A percentile compares a stretch with the other conserved stretches of the same genome.
Evolutionary conservation across 2,888 invertebrate species (phyloP).

Genomic region (Sinopyrophorus schimmeli): DNA sequence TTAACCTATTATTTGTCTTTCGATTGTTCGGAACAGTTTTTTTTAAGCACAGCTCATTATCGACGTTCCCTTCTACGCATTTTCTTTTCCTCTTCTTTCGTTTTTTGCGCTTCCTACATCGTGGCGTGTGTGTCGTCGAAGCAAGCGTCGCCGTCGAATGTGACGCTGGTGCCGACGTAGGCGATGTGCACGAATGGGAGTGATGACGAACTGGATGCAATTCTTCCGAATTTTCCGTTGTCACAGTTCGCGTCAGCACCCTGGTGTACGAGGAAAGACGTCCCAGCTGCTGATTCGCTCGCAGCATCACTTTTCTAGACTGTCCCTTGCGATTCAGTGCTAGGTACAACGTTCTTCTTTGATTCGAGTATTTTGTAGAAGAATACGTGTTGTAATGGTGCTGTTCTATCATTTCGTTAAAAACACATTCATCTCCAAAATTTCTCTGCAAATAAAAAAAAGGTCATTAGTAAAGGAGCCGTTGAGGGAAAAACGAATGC

Average conservation of each 20-base stretch:
- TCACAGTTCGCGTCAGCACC: conserved; percentile 66
- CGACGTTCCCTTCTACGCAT: conserved; percentile 45
- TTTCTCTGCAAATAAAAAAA: conserved; percentile 75
- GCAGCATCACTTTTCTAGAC: conserved; percentile 73
- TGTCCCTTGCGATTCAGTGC: conserved; percentile 75
- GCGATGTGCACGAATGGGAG: conserved; percentile 42
- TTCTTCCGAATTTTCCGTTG: conserved; percentile 58
- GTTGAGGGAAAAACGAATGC: too few relatives aligned
- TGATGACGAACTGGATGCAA: conserved; percentile 56
- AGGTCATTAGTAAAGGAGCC: neutral
- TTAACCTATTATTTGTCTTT: conserved; percentile 32
- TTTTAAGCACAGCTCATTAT: conserved; percentile 55
- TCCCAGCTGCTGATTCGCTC: conserved; percentile 67
- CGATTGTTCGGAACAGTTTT: conserved; percentile 47
- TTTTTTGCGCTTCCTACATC: conserved; percentile 58
- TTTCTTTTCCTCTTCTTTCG: conserved; percentile 58
- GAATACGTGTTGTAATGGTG: conserved; percentile 87
- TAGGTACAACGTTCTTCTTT: conserved; percentile 71
- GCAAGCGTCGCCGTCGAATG: conserved; percentile 38
- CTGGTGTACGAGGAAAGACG: conserved; percentile 75
- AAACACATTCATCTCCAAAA: conserved; percentile 79
- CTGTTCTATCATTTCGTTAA: conserved; percentile 83
- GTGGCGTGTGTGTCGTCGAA: conserved; percentile 52
- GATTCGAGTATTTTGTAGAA: conserved; percentile 72
- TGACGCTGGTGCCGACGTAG: conserved; percentile 14